Base-by-base conservation (phyloP, 2,888 invertebrate species). In the Apamea crenata region DNA sequence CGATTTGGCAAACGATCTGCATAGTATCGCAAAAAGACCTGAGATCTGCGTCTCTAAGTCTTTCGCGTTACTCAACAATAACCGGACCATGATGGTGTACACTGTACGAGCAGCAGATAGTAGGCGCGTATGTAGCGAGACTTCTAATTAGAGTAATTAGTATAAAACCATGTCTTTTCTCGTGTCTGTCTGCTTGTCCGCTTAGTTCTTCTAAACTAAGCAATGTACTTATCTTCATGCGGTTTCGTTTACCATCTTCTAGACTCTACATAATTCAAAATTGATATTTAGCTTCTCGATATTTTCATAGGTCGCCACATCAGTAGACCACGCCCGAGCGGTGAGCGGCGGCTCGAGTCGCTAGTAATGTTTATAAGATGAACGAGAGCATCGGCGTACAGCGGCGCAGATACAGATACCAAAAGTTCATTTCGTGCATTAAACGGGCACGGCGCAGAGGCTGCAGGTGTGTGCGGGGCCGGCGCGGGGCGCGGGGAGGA, bases 351-450 rank as follows among this genome's bases (percentile, higher is more conserved):
- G 47, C 3, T 44, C n/a, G n/a, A n/a, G n/a, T n/a, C n/a, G n/a
- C 32, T 36, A 56, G 36, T 40, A 25, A 29, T 25, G 2, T 36
- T 18, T 50, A 16, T 32, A 47, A 44, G 32, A 75, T 50, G 8
- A 81, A 81, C 70, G 72, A 82, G 74, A 77, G 65, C 78, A 71
- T 83, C 21, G 70, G 36, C 70, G 47, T 71, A 74, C 56, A 78
- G 73, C 75, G 72, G 66, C 65, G 73, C 69, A 71, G 78, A 82
- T 81, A 90, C 81, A 70, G 81, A 83, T 78, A 90, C 85, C 87
- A 90, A 94, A 91, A 92, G 91, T 92, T 91, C 90, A 92, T 91
- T 92, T 92, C 87, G 89, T 91, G 91, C 93, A 91, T 91, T 90
- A 91, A 91, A 89, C 92, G 92, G 89, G 86, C 92, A 90, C 87